A percentile compares a stretch with the other conserved stretches of the same genome.
Evolutionary conservation across 2,113 vertebrate species (phyloP).

Genomic region (Halcyon malimbica): DNA sequence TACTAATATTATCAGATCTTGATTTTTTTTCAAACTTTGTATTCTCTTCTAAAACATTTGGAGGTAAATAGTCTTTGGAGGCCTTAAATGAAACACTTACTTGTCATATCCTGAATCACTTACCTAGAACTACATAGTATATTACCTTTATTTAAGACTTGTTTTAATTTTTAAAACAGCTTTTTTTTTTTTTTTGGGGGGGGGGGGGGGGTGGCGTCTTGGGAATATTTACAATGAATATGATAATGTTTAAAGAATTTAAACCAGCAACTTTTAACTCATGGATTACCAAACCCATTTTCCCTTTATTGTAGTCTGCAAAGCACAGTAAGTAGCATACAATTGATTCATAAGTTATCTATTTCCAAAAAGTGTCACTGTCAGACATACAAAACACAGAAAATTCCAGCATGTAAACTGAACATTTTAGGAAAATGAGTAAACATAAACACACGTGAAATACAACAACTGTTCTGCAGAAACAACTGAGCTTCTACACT

Average conservation of each 20-base stretch:
- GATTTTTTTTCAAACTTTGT: not conserved
- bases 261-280: no score
- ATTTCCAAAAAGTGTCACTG: not conserved
- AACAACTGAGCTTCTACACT: not conserved
- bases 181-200: not conserved
- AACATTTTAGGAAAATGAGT: not conserved
- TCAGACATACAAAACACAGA: not conserved
- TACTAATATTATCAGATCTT: not conserved
- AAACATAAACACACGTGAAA: not conserved
- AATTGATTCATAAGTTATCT: not conserved
- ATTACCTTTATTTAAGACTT: not conserved
- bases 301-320: no score
- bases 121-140: not conserved
- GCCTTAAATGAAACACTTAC: not conserved
- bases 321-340: no score
- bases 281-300: no score
- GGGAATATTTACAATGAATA: no score
- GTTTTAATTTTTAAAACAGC: not conserved
- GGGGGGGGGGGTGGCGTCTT: no score
- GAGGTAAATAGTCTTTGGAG: not conserved
- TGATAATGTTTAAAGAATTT: no score
- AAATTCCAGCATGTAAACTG: not conserved
- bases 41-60: not conserved
- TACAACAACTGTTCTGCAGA: not conserved
- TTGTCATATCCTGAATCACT: not conserved